A percentile compares a stretch with the other conserved stretches of the same genome.
phyloP scores from a whole-genome alignment of 2,888 invertebrate species.

The Yponomeuta sedellus region DNA sequence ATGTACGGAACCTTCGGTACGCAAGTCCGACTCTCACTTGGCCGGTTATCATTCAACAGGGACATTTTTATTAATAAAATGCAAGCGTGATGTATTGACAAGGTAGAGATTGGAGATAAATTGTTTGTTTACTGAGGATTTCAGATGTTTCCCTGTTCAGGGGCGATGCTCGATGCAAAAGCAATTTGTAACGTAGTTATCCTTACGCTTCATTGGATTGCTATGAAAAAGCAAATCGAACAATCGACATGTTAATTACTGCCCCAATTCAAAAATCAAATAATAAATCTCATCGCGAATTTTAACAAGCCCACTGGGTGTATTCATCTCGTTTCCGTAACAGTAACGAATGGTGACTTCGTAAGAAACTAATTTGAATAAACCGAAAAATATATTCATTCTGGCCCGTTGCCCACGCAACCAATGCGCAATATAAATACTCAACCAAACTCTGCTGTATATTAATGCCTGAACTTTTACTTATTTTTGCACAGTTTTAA shows the following conservation, averaged over 20 bases:
- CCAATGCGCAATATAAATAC: background rate
- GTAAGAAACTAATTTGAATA: background rate
- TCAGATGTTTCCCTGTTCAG: background rate
- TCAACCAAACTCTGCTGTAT: background rate
- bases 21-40: too few relatives aligned
- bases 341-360: background rate
- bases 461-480: background rate
- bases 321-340: background rate
- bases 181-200: too few relatives aligned
- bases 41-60: background rate
- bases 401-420: background rate
- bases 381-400: background rate
- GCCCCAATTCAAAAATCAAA: background rate
- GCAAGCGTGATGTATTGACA: background rate
- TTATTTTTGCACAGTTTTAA: background rate
- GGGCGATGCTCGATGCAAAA: too few relatives aligned
- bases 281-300: background rate
- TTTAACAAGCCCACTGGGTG: background rate
- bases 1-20: too few relatives aligned
- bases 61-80: constrained; percentile 4
- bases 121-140: background rate
- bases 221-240: too few relatives aligned
- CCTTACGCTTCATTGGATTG: too few relatives aligned
- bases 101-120: background rate
- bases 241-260: too few relatives aligned